Evolutionary conservation across 2,888 invertebrate species (phyloP).

Genomic region (Perithous albicinctus): DNA sequence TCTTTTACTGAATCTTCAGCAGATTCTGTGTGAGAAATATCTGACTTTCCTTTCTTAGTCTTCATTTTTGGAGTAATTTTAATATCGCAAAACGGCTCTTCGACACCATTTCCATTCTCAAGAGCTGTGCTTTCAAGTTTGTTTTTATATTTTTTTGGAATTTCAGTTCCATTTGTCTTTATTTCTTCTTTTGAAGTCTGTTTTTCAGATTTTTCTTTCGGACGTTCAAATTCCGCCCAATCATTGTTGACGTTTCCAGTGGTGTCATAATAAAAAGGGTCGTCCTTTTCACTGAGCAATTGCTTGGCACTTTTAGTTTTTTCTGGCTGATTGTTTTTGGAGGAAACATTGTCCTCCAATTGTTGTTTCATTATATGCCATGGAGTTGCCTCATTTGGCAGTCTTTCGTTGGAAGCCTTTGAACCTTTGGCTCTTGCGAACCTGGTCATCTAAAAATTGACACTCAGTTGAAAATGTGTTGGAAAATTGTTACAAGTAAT

Average conservation of each 20-base stretch:
- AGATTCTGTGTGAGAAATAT: neutral
- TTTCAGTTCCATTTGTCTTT: neutral
- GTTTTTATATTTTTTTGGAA: slow-evolving; percentile 8
- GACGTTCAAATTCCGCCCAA: slow-evolving; percentile 81
- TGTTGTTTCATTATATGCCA: slow-evolving; percentile 91
- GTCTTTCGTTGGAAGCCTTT: slow-evolving; percentile 90
- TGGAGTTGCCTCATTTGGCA: slow-evolving; percentile 90
- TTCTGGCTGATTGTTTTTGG: slow-evolving; percentile 53
- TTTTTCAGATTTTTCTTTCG: slow-evolving; percentile 15
- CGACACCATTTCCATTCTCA: neutral
- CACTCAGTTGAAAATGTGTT: neutral
- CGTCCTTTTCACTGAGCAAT: slow-evolving; percentile 85
- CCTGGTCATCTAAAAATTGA: slow-evolving; percentile 87
- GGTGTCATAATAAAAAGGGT: slow-evolving; percentile 67
- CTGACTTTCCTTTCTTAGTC: slow-evolving; percentile 36
- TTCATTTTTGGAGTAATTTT: neutral
- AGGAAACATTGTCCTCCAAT: slow-evolving; percentile 80
- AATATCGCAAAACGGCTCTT: neutral
- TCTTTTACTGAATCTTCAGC: neutral
- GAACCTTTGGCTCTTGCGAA: slow-evolving; percentile 91
- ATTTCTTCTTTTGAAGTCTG: neutral
- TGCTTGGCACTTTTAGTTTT: slow-evolving; percentile 78
- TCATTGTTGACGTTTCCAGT: slow-evolving; percentile 72
- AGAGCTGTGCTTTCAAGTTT: neutral
- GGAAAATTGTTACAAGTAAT: neutral